Evolutionary conservation across 2,888 invertebrate genomes (phyloP), one percentile per base, ranked within the genome.

Genomic region (Luperina testacea): DNA sequence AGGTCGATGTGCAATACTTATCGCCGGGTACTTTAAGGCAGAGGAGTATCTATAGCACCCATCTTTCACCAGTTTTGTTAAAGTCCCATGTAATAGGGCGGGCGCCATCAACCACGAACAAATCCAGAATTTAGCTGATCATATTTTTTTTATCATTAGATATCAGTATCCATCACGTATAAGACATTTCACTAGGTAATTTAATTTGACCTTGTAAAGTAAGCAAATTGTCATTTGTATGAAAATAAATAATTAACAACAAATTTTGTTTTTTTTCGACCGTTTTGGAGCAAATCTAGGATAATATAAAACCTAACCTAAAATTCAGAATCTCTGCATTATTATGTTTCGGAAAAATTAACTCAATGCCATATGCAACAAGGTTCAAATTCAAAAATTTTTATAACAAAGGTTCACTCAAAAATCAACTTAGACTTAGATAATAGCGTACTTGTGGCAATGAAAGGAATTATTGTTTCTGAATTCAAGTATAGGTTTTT

Each of bases 181-280:
- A 7, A 7, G 7, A 42, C 27, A n/a, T 38, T 11, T 51, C 17
- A 5, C 38, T 11, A 13, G 4, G 0, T 57, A 67, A 48, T 59
- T 67, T 59, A 77, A 67, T 27, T 78, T 24, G n/a, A 51, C 38
- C 24, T 69, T 11, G 0, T n/a, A 51, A 0, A 2, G 20, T 27
- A 78, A 51, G 42, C 24, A 61, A n/a, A 69, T 32, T 63, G 53
- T 53, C 79, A 32, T 24, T n/a, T 45, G 20, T 45, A 15, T n/a
- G 51, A 68, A 77, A 59, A 61, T 61, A 61, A 61, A 77, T 24
- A 59, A 17, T 24, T 9, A 57, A 61, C 48, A 32, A 61, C n/a
- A 20, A 45, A 59, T n/a, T 0, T 24, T 17, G 17, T 0, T 7
- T 4, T 24, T 32, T 27, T 45, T 15, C 13, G 24, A 24, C 42